These are phyloP conservation scores for Threskiornis aethiopicus DNA, from an alignment of 2,797 vertebrate species.

Conservation along the genomic window DNA sequence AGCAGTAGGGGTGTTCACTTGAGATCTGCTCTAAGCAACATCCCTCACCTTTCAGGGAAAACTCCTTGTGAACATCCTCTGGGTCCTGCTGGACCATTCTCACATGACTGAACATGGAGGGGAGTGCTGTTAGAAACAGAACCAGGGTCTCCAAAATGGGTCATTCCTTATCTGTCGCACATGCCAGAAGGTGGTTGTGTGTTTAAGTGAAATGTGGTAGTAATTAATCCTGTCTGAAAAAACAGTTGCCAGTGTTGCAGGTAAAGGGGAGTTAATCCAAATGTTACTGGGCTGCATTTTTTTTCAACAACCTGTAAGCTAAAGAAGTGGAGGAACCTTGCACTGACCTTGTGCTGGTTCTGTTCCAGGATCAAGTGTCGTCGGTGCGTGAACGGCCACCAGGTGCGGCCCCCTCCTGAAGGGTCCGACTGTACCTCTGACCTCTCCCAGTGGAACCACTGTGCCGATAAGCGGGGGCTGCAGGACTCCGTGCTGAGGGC, in stretches of 20 bases:
- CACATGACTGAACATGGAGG: not conserved
- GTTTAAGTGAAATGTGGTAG: not conserved
- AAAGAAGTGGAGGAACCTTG: not conserved
- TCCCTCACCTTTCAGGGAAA: not conserved
- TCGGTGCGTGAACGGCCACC: constrained; percentile 88
- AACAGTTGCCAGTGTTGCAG: not conserved
- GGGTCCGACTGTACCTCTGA: constrained; percentile 90
- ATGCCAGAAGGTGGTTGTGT: not conserved
- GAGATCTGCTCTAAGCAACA: not conserved
- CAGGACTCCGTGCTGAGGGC: constrained; percentile 87
- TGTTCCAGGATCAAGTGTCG: constrained; percentile 87
- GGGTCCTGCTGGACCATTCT: not conserved
- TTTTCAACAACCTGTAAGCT: accelerated
- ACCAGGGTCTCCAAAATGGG: not conserved
- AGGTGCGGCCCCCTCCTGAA: constrained; percentile 83
- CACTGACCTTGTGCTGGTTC: not conserved
- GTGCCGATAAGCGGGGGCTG: constrained; percentile 85
- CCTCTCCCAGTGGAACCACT: constrained; percentile 95
- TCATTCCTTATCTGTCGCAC: not conserved
- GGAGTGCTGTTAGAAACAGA: not conserved
- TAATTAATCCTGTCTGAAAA: not conserved
- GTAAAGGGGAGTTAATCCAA: not conserved
- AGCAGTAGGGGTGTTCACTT: not conserved
- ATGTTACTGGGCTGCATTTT: not conserved
- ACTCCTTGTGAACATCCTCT: not conserved